Evolutionary conservation across 2,888 invertebrate species (phyloP).

Genomic region (Pinctada fucata): DNA sequence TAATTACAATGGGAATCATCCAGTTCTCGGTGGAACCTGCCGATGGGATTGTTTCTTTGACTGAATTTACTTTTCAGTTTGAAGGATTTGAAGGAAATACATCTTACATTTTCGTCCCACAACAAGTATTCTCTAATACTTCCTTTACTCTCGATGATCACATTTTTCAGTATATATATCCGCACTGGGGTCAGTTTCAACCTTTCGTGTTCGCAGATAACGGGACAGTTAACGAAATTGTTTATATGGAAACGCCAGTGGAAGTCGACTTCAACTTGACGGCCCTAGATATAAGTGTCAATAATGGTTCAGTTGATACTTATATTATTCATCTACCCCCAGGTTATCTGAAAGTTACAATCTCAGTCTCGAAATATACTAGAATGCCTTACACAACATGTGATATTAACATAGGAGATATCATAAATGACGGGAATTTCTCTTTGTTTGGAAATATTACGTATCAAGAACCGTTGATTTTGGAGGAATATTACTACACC

Average conservation of each 20-base stretch:
- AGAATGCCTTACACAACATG: conserved; percentile 26
- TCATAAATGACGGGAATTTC: conserved; percentile 17
- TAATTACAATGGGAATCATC: conserved; percentile 17
- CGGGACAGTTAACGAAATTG: conserved; percentile 18
- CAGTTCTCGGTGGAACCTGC: conserved; percentile 17
- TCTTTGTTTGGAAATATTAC: conserved; percentile 40
- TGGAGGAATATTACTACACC: conserved; percentile 46
- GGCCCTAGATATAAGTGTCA: neutral
- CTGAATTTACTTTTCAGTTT: conserved; percentile 6
- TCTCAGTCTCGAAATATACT: neutral
- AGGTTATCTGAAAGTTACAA: conserved; percentile 19
- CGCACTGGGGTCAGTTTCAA: conserved; percentile 15
- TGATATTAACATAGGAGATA: conserved; percentile 25
- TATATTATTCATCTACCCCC: conserved; percentile 19
- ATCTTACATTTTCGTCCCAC: conserved; percentile 15
- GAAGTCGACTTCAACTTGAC: conserved; percentile 21
- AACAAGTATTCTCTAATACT: neutral
- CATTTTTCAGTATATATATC: neutral
- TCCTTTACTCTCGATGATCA: neutral
- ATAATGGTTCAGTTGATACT: conserved; percentile 19
- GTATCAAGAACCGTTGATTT: conserved; percentile 35
- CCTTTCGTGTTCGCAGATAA: conserved; percentile 17
- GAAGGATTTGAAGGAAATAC: conserved; percentile 17
- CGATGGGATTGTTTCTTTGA: conserved; percentile 1
- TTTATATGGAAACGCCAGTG: conserved; percentile 11